Base-by-base conservation (phyloP, 2,888 invertebrate genomes). In the Eristalinus sepulchralis region DNA sequence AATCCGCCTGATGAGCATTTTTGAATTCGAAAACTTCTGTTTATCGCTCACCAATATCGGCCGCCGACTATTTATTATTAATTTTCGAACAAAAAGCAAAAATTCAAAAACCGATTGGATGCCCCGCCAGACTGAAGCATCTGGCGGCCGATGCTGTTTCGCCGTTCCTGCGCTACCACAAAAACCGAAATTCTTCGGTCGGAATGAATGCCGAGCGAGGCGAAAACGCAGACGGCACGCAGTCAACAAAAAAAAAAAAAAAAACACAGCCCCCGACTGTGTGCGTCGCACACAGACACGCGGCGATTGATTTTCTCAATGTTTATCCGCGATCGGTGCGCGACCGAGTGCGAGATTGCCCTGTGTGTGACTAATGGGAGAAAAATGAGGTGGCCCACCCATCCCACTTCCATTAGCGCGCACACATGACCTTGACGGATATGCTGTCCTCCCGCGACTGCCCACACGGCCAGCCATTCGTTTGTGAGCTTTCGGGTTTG, bases 361-460 rank as follows among this genome's bases (percentile, higher is more conserved):
- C n/a, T 62, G 20, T 13, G 27, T 27, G 36, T 68, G 77, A 78
- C 55, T 63, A 70, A 78, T 70, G 22, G 20, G 67, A 20, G 33
- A 60, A 67, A 60, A 39, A 59, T 59, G 31, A n/a, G 20, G 47
- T 60, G 11, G 57, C 17, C 39, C 55, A 27, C 53, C 24, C 67
- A 27, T 2, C 27, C 10, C 34, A 59, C n/a, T 31, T 67, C 55
- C 67, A 67, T 67, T 67, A 67, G 59, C 36, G 66, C 39, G 27
- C 27, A 27, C n/a, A 67, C 62, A 68, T 55, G 63, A 80, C 84
- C 84, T 84, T 84, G 84, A 39, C 39, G 62, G 55, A 80, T 71
- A 80, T 84, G 63, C 59, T 80, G 80, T 76, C 80, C 76, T 84
- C 71, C 60, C 67, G 70, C 67, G 0, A n/a, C 73, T 53, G 34